Conservation (phyloP, 2,888 invertebrate genomes). For the Bruchidius siliquastri region DNA sequence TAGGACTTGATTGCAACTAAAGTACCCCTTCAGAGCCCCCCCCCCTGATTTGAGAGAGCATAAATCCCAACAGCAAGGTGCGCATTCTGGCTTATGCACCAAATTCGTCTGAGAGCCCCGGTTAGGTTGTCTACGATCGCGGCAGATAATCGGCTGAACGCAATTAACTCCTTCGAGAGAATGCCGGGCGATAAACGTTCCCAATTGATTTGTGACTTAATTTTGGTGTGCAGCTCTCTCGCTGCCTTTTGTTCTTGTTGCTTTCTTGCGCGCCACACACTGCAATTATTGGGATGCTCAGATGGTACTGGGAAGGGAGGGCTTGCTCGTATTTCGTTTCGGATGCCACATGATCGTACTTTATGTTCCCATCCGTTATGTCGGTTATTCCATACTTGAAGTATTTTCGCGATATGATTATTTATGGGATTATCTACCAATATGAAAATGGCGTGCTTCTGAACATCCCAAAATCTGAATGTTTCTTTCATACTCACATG, state of each 20-base stretch:
- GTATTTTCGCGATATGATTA: neutral
- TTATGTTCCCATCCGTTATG: neutral
- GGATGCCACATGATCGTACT: neutral
- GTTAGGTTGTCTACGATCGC: neutral
- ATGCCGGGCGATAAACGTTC: constrained; percentile 16
- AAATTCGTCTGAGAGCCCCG: neutral
- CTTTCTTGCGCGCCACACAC: neutral
- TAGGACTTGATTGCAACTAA: no score
- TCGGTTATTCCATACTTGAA: neutral
- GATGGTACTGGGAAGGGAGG: neutral
- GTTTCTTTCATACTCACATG: no score
- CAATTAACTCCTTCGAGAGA: constrained; percentile 16
- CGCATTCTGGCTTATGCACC: neutral
- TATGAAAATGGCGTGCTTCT: no score
- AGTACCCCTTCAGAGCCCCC: no score
- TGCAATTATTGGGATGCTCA: neutral
- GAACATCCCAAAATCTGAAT: no score
- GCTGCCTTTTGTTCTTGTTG: neutral
- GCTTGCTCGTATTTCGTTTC: neutral
- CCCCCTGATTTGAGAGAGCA: no score
- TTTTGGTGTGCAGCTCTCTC: constrained; percentile 13
- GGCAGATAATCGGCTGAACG: constrained; percentile 6
- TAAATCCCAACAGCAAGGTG: neutral
- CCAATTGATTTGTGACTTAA: constrained; percentile 24
- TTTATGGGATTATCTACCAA: neutral